These are phyloP conservation scores for Sitophilus oryzae DNA, from an alignment of 1,140 invertebrate species.

Conservation along the genomic window DNA sequence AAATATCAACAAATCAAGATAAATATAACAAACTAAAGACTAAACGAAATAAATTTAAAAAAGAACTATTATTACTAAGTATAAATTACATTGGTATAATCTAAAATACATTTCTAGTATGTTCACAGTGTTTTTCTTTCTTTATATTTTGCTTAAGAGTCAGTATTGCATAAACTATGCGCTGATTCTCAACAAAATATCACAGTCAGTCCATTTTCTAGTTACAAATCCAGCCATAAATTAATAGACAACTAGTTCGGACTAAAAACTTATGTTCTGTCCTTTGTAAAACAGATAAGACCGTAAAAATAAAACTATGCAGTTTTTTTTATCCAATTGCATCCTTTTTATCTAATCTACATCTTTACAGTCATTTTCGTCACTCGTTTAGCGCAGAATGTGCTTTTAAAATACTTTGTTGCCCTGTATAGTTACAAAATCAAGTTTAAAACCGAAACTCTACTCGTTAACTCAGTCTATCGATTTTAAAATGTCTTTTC, in stretches of 20 bases:
- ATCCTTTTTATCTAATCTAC: slow-evolving; percentile 10
- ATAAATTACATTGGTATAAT: slow-evolving; percentile 22
- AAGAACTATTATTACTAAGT: slow-evolving; percentile 20
- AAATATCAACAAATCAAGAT: slow-evolving; percentile 6
- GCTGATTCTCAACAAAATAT: not conserved
- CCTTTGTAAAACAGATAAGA: not conserved
- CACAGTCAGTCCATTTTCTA: not conserved
- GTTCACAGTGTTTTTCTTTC: slow-evolving; percentile 21
- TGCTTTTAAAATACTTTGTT: slow-evolving; percentile 28
- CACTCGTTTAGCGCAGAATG: slow-evolving; percentile 5
- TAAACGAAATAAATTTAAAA: slow-evolving; percentile 10
- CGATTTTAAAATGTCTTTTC: slow-evolving; percentile 57
- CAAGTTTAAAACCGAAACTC: slow-evolving; percentile 12
- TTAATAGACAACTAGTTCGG: too few species aligned
- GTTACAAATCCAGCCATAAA: not conserved
- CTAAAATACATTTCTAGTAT: slow-evolving; percentile 25
- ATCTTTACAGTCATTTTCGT: slow-evolving; percentile 17
- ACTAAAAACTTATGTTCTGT: too few species aligned
- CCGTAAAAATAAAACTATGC: not conserved
- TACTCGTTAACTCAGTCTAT: slow-evolving; percentile 24
- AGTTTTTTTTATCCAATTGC: not conserved
- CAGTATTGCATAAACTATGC: slow-evolving; percentile 1
- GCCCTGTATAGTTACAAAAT: slow-evolving; percentile 30
- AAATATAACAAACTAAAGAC: slow-evolving; percentile 5
- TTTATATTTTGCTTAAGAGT: slow-evolving; percentile 5